Percentiles rank a stretch among this genome's conserved stretches.
These are phyloP conservation scores for Brachypodius melanocephalos DNA, from an alignment of 2,113 vertebrate genomes.

Conservation along the genomic window DNA sequence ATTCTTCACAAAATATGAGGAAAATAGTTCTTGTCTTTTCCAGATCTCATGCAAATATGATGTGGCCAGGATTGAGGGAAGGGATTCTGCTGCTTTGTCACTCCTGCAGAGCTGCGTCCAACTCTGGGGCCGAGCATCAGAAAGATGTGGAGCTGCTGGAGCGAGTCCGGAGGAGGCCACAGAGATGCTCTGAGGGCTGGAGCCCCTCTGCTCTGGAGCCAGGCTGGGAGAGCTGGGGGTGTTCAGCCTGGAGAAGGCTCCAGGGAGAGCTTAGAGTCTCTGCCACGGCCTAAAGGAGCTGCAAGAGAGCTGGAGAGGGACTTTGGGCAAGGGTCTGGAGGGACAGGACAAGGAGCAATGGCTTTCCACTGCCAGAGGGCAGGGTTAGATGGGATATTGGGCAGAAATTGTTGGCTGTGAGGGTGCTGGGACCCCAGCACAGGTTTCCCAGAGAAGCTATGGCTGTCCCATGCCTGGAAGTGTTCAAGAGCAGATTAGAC, in stretches of 20 bases:
- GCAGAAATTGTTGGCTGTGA: not conserved
- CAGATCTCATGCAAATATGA: not conserved
- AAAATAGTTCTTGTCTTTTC: not conserved
- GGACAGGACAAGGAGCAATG: not conserved
- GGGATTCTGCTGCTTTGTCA: not conserved
- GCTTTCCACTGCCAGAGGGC: not conserved
- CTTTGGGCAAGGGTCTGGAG: not conserved
- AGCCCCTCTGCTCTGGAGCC: too few species aligned
- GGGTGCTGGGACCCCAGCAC: accelerated
- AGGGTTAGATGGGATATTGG: not conserved
- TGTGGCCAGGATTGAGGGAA: too few species aligned
- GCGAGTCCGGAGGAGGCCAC: not conserved
- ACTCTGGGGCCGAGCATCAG: not conserved
- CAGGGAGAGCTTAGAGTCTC: accelerated
- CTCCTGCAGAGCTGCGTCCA: not conserved
- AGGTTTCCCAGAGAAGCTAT: accelerated
- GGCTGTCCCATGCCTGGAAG: not conserved
- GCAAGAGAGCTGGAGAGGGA: not conserved
- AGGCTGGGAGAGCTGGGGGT: not conserved
- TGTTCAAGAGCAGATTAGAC: accelerated
- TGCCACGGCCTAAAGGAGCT: not conserved
- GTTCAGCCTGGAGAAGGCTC: not conserved
- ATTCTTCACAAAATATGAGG: not conserved
- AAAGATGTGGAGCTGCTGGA: not conserved
- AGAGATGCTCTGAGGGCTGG: not conserved